Evolutionary conservation across 2,888 invertebrate species (phyloP).

Genomic region (Alentia gelatinosa): DNA sequence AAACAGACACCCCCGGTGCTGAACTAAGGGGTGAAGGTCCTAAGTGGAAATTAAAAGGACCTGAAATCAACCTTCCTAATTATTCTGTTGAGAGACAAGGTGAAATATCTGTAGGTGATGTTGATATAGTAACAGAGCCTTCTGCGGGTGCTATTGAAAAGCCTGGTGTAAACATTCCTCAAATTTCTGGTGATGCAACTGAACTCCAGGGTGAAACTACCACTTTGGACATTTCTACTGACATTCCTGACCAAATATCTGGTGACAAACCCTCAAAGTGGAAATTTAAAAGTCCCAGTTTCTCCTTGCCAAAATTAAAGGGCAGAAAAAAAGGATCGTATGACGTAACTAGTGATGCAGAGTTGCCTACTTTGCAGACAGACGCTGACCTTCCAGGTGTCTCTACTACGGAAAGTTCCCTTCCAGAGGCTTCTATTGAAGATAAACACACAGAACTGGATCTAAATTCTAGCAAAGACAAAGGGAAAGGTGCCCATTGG

Average conservation of each 20-base stretch:
- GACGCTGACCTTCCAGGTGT: background rate
- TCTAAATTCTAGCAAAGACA: background rate
- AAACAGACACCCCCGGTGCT: background rate
- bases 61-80: background rate
- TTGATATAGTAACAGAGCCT: slow-evolving; percentile 31
- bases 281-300: slow-evolving; percentile 29
- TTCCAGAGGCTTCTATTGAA: background rate
- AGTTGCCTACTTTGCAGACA: background rate
- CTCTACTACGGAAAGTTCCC: too few relatives aligned
- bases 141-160: background rate
- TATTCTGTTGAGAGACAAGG: slow-evolving; percentile 7
- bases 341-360: slow-evolving; percentile 7
- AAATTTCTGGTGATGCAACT: background rate
- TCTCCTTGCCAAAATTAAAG: slow-evolving; percentile 2
- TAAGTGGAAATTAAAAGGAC: slow-evolving; percentile 34
- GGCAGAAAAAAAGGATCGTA: slow-evolving; percentile 33
- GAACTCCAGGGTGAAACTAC: background rate
- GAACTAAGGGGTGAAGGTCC: slow-evolving; percentile 8
- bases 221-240: slow-evolving; percentile 5
- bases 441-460: background rate
- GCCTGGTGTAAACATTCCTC: slow-evolving; percentile 30
- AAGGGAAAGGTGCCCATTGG: background rate
- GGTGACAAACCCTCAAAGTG: slow-evolving; percentile 20
- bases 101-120: background rate
- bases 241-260: slow-evolving; percentile 33